Evolutionary conservation across 2,797 vertebrate genomes (phyloP).

Genomic region (Syndactyla subalaris): DNA sequence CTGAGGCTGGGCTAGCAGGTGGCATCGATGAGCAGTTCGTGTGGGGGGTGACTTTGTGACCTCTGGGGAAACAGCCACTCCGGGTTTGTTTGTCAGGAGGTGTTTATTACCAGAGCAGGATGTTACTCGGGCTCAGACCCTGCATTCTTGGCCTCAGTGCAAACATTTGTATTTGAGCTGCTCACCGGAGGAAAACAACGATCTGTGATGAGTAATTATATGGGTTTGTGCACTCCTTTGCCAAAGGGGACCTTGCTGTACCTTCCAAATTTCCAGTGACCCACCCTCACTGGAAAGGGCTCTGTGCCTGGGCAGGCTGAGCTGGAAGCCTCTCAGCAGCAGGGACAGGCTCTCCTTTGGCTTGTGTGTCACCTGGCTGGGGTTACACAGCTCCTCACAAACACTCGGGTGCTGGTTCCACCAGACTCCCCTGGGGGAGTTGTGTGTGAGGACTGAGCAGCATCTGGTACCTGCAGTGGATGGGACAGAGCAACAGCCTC

Average conservation of each 20-base stretch:
- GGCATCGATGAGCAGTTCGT: background rate
- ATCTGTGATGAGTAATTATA: background rate
- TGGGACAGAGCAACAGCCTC: background rate
- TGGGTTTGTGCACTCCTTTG: background rate
- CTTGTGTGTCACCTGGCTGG: background rate
- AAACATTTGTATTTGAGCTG: background rate
- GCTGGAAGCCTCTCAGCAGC: background rate
- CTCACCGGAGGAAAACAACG: background rate
- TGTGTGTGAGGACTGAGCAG: background rate
- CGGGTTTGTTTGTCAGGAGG: background rate
- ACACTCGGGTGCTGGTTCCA: background rate
- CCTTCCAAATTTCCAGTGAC: background rate
- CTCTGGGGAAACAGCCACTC: background rate
- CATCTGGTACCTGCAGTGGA: rapidly evolving
- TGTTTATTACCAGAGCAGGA: background rate
- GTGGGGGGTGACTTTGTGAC: rapidly evolving
- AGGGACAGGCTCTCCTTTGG: background rate
- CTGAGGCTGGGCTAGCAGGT: background rate
- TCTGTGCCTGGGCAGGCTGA: background rate
- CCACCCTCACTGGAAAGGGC: background rate
- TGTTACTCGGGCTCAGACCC: background rate
- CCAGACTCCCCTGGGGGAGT: background rate
- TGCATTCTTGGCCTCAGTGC: background rate
- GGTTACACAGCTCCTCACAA: background rate
- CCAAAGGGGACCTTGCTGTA: background rate